Evolutionary conservation across 2,797 vertebrate genomes (phyloP).

Genomic region (Apodemus agrarius): DNA sequence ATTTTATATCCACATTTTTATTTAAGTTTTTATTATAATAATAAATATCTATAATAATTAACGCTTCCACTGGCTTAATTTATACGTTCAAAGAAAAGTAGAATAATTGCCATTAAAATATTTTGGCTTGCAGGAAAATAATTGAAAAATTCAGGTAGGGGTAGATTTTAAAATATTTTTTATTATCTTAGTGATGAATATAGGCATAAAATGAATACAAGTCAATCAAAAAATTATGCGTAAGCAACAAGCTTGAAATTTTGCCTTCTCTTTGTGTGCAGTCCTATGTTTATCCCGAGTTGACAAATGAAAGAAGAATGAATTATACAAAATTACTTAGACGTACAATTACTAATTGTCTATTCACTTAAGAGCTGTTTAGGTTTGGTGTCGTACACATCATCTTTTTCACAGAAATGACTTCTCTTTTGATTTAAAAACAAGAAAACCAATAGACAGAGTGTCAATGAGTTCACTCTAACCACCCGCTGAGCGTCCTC

Average conservation of each 20-base stretch:
- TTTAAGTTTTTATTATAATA: background rate
- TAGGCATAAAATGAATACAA: background rate
- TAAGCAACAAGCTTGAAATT: background rate
- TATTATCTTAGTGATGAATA: background rate
- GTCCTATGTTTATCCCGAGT: background rate
- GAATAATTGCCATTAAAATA: slow-evolving; percentile 17
- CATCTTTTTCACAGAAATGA: background rate
- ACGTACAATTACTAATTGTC: background rate
- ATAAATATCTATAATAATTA: slow-evolving; percentile 26
- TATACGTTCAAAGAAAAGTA: background rate
- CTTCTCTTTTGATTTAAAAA: slow-evolving; percentile 26
- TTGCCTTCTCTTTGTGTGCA: background rate
- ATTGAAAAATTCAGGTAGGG: background rate
- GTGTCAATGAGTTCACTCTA: background rate
- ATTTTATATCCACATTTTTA: slow-evolving; percentile 10
- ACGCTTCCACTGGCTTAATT: background rate
- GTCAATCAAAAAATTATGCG: slow-evolving; percentile 29
- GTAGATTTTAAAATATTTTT: background rate
- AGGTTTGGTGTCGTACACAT: background rate
- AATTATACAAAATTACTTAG: slow-evolving; percentile 6
- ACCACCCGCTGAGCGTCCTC: background rate
- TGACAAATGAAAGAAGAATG: background rate
- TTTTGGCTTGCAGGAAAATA: slow-evolving; percentile 6
- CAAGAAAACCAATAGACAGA: background rate
- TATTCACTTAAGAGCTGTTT: background rate